phyloP scores from a whole-genome alignment of 2,888 invertebrate genomes.

The Scaptomyza polygonia region DNA sequence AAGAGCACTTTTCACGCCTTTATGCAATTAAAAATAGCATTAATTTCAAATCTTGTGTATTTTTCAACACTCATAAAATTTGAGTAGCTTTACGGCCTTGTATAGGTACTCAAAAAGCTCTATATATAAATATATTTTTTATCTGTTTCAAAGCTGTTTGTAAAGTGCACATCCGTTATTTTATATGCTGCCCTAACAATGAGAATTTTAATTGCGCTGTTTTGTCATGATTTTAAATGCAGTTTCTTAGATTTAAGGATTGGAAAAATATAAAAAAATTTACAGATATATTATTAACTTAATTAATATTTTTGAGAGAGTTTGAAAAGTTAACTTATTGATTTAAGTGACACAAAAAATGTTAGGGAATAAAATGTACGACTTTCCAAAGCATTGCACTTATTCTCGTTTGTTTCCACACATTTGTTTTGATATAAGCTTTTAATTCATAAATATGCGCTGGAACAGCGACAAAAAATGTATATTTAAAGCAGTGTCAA shows the following conservation, averaged over 20 bases:
- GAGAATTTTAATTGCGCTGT: not conserved
- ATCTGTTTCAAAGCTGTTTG: not conserved
- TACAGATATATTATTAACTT: no score
- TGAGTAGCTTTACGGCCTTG: conserved; percentile 12
- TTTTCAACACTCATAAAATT: conserved; percentile 26
- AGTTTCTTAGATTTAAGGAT: no score
- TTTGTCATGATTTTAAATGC: not conserved
- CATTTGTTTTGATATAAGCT: conserved; percentile 4
- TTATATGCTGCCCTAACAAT: not conserved
- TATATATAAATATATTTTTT: not conserved
- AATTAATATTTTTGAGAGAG: no score
- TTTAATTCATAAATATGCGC: conserved; percentile 1
- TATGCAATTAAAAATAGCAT: conserved; percentile 45
- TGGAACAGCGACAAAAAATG: not conserved
- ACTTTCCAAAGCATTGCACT: no score
- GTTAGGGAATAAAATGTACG: not conserved
- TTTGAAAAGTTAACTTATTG: no score
- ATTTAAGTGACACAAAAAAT: no score
- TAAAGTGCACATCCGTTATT: not conserved
- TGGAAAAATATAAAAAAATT: no score
- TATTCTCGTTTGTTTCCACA: not conserved
- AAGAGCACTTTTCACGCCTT: conserved; percentile 21
- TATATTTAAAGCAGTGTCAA: conserved; percentile 31
- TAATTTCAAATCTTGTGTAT: conserved; percentile 18
- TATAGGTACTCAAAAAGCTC: not conserved